Conservation (phyloP, 2,797 vertebrate species). For the Podargus strigoides region DNA sequence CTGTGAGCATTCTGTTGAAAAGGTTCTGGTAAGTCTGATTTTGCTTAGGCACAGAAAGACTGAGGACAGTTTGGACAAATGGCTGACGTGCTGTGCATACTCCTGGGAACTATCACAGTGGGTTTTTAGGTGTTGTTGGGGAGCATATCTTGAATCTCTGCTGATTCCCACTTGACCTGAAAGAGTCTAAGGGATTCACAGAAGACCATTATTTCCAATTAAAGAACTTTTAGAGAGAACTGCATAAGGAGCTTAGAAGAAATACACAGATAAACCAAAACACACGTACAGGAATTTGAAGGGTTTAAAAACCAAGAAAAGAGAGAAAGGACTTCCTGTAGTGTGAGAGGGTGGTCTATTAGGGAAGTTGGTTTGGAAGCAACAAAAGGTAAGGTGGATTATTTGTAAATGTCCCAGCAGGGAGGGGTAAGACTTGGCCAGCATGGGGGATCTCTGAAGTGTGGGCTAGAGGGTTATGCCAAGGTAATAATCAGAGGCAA, state of each 20-base stretch:
- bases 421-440: not conserved
- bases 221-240: not conserved
- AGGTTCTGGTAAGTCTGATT: not conserved
- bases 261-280: not conserved
- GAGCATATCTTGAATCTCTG: not conserved
- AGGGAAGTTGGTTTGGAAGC: not conserved
- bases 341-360: not conserved
- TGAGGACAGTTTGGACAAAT: not conserved
- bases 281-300: not conserved
- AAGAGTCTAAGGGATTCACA: not conserved
- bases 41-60: not conserved
- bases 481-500: too few species aligned
- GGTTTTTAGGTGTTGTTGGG: not conserved
- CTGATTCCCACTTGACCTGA: not conserved
- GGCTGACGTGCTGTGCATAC: not conserved
- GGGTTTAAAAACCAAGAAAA: not conserved
- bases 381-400: not conserved
- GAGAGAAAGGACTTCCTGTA: not conserved
- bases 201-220: not conserved
- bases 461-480: not conserved
- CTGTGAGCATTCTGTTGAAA: not conserved
- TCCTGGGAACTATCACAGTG: not conserved
- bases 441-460: not conserved
- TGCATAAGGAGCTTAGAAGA: not conserved
- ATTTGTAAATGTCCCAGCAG: not conserved